Conservation (phyloP, 2,797 vertebrate species). For the Aselliscus stoliczkanus region DNA sequence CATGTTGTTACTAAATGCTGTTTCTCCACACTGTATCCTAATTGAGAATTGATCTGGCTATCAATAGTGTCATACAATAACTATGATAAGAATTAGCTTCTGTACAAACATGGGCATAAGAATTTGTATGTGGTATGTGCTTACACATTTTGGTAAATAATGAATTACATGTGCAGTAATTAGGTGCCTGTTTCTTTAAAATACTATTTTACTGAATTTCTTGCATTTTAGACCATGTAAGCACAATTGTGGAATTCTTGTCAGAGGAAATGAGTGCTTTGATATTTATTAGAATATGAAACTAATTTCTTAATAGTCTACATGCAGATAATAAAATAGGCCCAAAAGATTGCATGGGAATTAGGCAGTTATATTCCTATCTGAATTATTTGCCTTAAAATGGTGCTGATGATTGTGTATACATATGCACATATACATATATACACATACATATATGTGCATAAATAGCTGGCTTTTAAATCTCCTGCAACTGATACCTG, state of each 20-base stretch:
- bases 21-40: background rate
- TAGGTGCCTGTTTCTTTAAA: background rate
- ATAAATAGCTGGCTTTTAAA: background rate
- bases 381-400: background rate
- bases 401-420: background rate
- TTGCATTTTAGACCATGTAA: background rate
- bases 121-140: background rate
- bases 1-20: background rate
- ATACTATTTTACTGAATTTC: background rate
- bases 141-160: background rate
- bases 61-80: background rate
- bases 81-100: background rate
- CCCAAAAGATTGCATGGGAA: background rate
- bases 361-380: background rate
- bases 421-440: background rate
- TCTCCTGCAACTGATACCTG: background rate
- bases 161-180: background rate
- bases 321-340: background rate
- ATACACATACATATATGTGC: fast-evolving
- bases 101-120: background rate
- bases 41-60: background rate
- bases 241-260: background rate
- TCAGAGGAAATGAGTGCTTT: background rate
- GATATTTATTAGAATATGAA: slow-evolving; percentile 29
- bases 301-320: background rate